A percentile compares a stretch with the other conserved stretches of the same genome.
These are phyloP conservation scores for Keiferia lycopersicella DNA, from an alignment of 2,888 invertebrate genomes.

Conservation along the genomic window DNA sequence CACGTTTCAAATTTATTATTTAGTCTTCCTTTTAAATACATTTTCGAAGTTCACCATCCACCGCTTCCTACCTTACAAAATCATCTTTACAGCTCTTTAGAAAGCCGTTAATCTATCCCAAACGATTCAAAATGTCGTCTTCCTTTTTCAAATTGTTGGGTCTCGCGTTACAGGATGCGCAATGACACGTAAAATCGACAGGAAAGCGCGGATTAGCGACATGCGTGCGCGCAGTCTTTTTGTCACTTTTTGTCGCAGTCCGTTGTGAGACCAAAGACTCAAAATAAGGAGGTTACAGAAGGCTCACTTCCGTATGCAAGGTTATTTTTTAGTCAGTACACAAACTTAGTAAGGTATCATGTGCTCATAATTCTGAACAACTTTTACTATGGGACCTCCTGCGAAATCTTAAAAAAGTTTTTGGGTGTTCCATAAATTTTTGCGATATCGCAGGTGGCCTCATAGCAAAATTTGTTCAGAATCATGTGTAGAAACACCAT, in stretches of 20 bases:
- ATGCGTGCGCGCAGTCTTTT: slow-evolving; percentile 40
- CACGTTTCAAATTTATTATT: slow-evolving; percentile 15
- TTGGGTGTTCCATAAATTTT: too few relatives aligned
- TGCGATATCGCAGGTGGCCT: too few relatives aligned
- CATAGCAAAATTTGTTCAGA: too few relatives aligned
- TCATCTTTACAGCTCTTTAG: too few relatives aligned
- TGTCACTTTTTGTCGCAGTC: slow-evolving; percentile 32
- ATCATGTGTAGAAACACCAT: too few relatives aligned
- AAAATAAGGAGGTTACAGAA: too few relatives aligned
- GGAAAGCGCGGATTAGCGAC: slow-evolving; percentile 54
- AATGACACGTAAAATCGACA: slow-evolving; percentile 48
- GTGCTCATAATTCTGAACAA: too few relatives aligned
- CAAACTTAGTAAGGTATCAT: too few relatives aligned
- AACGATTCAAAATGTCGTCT: neutral
- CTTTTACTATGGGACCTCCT: too few relatives aligned
- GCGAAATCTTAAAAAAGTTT: too few relatives aligned
- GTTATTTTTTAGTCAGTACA: too few relatives aligned
- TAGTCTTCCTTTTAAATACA: neutral
- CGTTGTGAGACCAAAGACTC: neutral
- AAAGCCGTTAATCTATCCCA: neutral
- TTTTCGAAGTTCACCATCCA: neutral
- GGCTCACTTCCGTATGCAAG: too few relatives aligned
- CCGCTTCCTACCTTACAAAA: neutral
- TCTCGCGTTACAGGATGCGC: slow-evolving; percentile 22
- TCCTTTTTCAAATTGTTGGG: neutral